phyloP scores from a whole-genome alignment of 2,888 invertebrate species.

The Lasioglossum calceatum region DNA sequence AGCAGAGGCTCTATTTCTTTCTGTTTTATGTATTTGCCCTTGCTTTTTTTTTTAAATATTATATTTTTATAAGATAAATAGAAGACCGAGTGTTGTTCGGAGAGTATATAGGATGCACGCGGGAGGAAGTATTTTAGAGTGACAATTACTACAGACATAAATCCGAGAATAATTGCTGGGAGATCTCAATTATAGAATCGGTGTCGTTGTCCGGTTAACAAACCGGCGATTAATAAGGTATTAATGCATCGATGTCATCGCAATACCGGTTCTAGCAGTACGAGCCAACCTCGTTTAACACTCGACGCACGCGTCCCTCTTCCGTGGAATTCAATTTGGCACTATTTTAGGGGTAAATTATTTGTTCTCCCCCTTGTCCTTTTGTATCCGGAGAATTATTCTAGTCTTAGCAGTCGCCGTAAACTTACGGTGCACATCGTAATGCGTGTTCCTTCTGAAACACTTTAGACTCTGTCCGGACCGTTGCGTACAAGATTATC shows the following conservation, averaged over 20 bases:
- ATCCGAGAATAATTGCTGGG: neutral
- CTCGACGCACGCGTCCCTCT: constrained; percentile 30
- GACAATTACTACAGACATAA: neutral
- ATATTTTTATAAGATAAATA: neutral
- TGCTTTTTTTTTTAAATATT: no score
- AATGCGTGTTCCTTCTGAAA: neutral
- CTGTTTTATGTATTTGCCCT: neutral
- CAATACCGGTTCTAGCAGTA: constrained; percentile 9
- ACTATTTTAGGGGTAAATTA: constrained; percentile 47
- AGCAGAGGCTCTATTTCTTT: neutral
- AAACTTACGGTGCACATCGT: neutral
- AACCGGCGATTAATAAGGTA: constrained; percentile 46
- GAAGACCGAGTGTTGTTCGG: neutral
- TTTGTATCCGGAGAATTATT: constrained; percentile 23
- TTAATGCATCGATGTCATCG: constrained; percentile 47
- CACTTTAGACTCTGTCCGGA: no score
- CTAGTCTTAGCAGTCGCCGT: neutral
- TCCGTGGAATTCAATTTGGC: constrained; percentile 49
- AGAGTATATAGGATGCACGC: neutral
- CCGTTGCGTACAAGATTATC: no score
- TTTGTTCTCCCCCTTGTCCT: neutral
- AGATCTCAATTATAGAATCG: neutral
- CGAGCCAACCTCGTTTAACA: constrained; percentile 48
- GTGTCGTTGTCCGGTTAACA: constrained; percentile 23
- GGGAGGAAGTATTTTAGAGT: neutral